Evolutionary conservation across 2,888 invertebrate species (phyloP).

Genomic region (Caenorhabditis japonica): DNA sequence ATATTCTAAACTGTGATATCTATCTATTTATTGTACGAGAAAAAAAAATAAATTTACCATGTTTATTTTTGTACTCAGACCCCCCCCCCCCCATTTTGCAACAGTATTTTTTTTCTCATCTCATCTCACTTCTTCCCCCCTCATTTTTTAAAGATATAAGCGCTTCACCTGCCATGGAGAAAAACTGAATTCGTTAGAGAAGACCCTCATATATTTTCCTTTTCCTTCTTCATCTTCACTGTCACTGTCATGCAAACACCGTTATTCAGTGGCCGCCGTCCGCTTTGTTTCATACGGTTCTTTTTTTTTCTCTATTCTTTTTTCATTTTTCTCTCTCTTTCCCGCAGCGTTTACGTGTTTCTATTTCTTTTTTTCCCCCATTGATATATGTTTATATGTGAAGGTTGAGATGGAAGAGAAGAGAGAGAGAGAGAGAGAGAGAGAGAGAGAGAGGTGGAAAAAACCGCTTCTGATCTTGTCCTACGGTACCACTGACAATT

Average conservation of each 20-base stretch:
- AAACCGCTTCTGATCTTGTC: conserved; percentile 8
- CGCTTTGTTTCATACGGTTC: conserved; percentile 38
- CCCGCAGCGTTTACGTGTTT: neutral
- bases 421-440: conserved; percentile 9
- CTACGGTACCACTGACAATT: neutral
- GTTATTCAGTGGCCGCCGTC: conserved; percentile 2
- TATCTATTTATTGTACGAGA: no score
- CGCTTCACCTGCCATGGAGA: no score
- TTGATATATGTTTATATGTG: conserved; percentile 41
- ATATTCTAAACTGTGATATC: no score
- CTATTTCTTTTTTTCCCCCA: conserved; percentile 14
- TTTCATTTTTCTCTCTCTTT: conserved; percentile 6
- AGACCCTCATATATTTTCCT: neutral
- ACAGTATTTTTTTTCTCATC: no score
- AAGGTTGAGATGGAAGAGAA: no score
- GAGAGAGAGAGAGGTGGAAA: conserved; percentile 5
- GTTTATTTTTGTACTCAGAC: no score
- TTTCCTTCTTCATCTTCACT: conserved; percentile 4
- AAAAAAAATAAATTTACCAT: no score
- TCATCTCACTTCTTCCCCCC: no score
- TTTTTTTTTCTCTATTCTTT: conserved; percentile 5
- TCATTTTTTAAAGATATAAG: no score
- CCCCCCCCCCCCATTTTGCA: no score
- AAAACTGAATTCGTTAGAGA: neutral
- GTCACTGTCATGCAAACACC: conserved; percentile 11